Evolutionary conservation across 2,113 vertebrate species (phyloP), one percentile per base, ranked within the genome.

Genomic region (Mustelus asterias): DNA sequence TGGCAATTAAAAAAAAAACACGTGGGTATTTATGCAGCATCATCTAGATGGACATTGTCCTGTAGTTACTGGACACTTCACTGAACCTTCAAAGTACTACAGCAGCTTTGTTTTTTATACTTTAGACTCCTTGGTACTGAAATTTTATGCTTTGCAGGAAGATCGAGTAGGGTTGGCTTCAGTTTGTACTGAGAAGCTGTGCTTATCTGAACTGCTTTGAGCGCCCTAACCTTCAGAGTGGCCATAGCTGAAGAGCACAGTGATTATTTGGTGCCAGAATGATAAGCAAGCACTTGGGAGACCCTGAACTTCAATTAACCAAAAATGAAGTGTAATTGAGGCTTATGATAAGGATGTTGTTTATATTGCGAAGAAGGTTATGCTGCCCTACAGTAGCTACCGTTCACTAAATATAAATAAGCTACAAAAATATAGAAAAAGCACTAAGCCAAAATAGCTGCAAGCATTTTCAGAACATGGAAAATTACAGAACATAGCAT

Each of bases 201-300:
- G 41, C 94, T 72, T 95, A 72, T 95, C 69, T 72, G 94, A 67
- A 54, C 44, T 95, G 67, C 41, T 72, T 54, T 95, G 94, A 95
- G 41, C 41, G 72, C 72, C 41, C 37, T 72, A 72, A 72, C 67
- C 67, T 95, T 95, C 94, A 72, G 94, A 95, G 24, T 95, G 69
- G 67, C 69, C 41, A 8, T 72, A 26, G 94, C 67, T 95, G 67
- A 95, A 72, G 93, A 95, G 69, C 24, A 22, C 93, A 70, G 24
- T 95, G 94, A 95, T 95, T 72, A 67, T 37, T 95, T 48, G 20
- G 94, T 95, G 94, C 94, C 94, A 95, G 94, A 95, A 95, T 29
- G 94, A 95, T 95, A 95, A 95, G 94, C 20, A 95, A 72, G 26
- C 41, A 69, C 37, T 95, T 54, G 9, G 20, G 94, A 95, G 44